Base-by-base conservation (phyloP, 2,113 vertebrate genomes). In the Progne subis region DNA sequence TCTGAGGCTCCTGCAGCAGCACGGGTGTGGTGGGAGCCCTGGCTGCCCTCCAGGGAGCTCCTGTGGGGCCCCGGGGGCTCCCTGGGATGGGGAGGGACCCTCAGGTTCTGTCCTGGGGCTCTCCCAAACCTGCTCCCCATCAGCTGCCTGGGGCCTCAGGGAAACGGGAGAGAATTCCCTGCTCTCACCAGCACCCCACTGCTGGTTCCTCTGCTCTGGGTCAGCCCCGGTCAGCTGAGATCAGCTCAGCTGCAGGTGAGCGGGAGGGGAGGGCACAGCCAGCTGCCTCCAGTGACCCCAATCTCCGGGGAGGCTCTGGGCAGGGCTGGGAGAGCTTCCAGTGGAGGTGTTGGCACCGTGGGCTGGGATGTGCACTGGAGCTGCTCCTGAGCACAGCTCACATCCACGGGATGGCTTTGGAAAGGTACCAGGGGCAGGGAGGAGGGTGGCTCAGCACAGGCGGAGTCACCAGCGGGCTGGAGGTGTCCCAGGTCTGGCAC, bases 341-440 rank as follows among this genome's bases (percentile, higher is more conserved):
- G 2, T 23, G 24, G 34, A 50, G 60, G 3, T 0, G 0, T 3
- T 26, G 28, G 31, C 19, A 14, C 2, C 7, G 32, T 23, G 31
- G 53, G 29, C 5, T 13, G 70, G 46, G n/a, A 5, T 11, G 37
- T 11, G 12, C 8, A 11, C 9, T 26, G 44, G 31, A 52, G 61
- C 47, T 79, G 65, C 21, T 41, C 25, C 32, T n/a, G 74, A 2
- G 2, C 2, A 4, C 4, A 3, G 21, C 28, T 57, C 31, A 2
- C 3, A 0, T 67, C 26, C 19, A 0, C 0, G 28, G 20, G n/a
- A 18, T 0, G 19, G 3, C 41, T 37, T 5, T 0, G 3, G 24
- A 18, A 29, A 91, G 81, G 90, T 84, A 11, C 70, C 7, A 4
- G n/a, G 47, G 17, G 4, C 9, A 9, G 31, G 61, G 26, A n/a